Evolutionary conservation across 2,113 vertebrate genomes (phyloP).

Genomic region (Nettapus auritus): DNA sequence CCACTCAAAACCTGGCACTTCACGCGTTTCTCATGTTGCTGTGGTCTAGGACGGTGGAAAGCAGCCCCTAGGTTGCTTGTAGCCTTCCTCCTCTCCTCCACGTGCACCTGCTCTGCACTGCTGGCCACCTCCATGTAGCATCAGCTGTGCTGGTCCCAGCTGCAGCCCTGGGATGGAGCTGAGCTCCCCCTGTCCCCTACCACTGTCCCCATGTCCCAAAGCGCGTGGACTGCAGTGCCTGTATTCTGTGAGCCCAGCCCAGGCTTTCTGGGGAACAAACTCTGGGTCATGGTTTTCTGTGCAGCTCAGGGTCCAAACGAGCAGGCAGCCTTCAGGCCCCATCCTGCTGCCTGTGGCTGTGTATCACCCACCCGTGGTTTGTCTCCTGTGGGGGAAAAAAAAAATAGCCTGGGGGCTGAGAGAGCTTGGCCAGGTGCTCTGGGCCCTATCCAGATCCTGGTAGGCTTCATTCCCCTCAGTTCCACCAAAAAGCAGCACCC

Average conservation of each 20-base stretch:
- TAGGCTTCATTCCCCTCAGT: neutral
- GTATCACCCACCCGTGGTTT: accelerated
- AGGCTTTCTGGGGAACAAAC: too few relatives aligned
- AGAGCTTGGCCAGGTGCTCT: neutral
- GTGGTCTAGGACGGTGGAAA: neutral
- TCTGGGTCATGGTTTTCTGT: neutral
- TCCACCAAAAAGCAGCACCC: neutral
- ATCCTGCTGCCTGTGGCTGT: neutral
- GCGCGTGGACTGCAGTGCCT: accelerated
- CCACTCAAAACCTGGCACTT: accelerated
- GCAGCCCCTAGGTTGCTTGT: neutral
- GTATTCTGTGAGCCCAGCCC: neutral
- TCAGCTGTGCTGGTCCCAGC: neutral
- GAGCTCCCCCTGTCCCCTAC: neutral
- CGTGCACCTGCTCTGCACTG: neutral
- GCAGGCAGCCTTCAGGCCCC: neutral
- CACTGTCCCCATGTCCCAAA: too few relatives aligned
- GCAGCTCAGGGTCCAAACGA: neutral
- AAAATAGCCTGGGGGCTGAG: neutral
- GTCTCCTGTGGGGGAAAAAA: neutral
- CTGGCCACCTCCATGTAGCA: neutral
- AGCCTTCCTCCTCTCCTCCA: neutral
- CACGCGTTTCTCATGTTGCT: accelerated
- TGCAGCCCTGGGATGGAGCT: neutral
- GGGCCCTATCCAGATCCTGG: neutral